A percentile compares a stretch with the other conserved stretches of the same genome.
phyloP scores from a whole-genome alignment of 2,888 invertebrate species.

The Aphidius colemani region DNA sequence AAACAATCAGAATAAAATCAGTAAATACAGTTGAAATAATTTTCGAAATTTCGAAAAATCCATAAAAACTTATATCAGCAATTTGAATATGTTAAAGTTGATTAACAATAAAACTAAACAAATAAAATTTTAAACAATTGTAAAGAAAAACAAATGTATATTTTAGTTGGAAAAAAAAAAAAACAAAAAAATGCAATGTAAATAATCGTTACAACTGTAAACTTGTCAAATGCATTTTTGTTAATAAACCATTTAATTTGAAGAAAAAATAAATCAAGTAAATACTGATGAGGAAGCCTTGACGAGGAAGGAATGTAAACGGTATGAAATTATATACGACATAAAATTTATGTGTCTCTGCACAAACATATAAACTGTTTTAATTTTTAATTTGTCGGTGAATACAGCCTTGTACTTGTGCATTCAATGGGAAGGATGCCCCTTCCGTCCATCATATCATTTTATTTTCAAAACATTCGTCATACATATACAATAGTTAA shows the following conservation, averaged over 20 bases:
- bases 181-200: constrained; percentile 5
- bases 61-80: too few species aligned
- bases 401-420: constrained; percentile 53
- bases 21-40: too few species aligned
- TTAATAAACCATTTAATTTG: constrained; percentile 7
- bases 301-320: not conserved
- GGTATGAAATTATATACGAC: constrained; percentile 17
- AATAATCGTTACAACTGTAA: constrained; percentile 3
- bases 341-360: constrained; percentile 41
- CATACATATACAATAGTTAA: not conserved
- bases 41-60: too few species aligned
- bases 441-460: constrained; percentile 29
- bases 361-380: constrained; percentile 45
- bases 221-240: constrained; percentile 5
- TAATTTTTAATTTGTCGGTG: constrained; percentile 48
- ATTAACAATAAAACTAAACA: too few species aligned
- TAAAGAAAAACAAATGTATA: too few species aligned
- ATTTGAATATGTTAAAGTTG: too few species aligned
- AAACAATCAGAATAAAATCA: too few species aligned
- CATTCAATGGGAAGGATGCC: constrained; percentile 51
- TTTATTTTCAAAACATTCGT: constrained; percentile 9
- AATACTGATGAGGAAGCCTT: too few species aligned
- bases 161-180: too few species aligned
- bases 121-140: too few species aligned
- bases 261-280: not conserved